phyloP scores from a whole-genome alignment of 2,113 vertebrate species.

The Crotalus helleri region DNA sequence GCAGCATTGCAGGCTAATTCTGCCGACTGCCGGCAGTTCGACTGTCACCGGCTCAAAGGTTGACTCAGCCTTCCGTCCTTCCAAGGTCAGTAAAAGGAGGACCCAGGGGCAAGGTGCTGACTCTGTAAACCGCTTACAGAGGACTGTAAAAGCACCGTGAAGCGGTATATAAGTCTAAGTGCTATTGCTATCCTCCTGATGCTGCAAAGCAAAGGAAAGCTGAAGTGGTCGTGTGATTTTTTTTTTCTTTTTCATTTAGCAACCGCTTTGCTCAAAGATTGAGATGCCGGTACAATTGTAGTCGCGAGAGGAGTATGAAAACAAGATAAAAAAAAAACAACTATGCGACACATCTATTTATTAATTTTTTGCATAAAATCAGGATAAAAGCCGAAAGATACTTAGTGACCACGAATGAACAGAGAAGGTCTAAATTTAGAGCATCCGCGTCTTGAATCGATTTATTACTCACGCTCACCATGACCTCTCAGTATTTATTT shows the following conservation, averaged over 20 bases:
- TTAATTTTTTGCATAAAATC: neutral
- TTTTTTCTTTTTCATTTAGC: neutral
- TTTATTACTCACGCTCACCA: neutral
- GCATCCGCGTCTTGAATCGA: neutral
- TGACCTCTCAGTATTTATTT: too few relatives aligned
- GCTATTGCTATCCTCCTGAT: neutral
- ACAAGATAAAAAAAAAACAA: neutral
- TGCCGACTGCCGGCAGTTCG: neutral
- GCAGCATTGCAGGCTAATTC: neutral
- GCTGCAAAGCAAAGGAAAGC: neutral
- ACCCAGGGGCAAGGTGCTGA: neutral
- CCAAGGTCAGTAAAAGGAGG: neutral
- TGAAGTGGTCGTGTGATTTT: neutral
- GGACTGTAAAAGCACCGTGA: neutral
- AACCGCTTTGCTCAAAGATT: neutral
- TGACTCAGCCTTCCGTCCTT: neutral
- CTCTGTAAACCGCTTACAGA: neutral
- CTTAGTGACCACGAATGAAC: neutral
- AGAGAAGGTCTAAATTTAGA: too few relatives aligned
- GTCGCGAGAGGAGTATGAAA: neutral
- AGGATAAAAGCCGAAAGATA: neutral
- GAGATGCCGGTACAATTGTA: neutral
- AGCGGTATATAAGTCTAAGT: neutral
- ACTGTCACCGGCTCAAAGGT: neutral
- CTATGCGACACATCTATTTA: neutral